Base-by-base conservation (phyloP, 2,113 vertebrate genomes). In the Vidua macroura region DNA sequence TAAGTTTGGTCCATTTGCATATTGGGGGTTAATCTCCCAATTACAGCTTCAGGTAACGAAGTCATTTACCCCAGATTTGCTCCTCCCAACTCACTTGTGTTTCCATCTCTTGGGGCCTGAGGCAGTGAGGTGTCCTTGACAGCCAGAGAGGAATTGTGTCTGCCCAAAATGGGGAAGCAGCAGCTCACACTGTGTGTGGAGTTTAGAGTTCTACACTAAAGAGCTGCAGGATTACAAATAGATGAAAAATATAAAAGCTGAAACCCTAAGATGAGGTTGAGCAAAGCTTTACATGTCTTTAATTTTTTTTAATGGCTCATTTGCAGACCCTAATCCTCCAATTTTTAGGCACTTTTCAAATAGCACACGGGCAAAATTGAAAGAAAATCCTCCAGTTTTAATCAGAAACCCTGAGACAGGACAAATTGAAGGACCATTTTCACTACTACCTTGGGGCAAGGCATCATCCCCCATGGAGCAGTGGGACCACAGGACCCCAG, bases 401-500 rank as follows among this genome's bases (percentile, higher is more conserved):
- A 33, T 55, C 5, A 55, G 53, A 33, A 55, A 33, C 53, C 30
- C 30, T 13, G 30, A 33, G 30, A 21, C 30, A 55, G 53, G 19
- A 55, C 19, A 55, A 55, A 33, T 7, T 33, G 30, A 17, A 55
- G 53, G 53, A 8, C 53, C 30, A 55, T 55, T 55, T 55, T 33
- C 53, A 21, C 30, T 30, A 17, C 20, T 55, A 12, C 20, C 48
- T 24, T 49, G 48, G 22, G 48, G 48, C 48, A 49, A 31, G 27
- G n/a, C 43, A 31, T 22, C 6, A 4, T 39, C 58, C 52, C 46
- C 6, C 2, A 1, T 5, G 44, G 44, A 48, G 30, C 79, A 60
- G 46, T 4, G 8, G 33, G 52, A 48, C 9, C 30, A 0, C 9
- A 0, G n/a, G 23, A 24, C 13, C 60, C 3, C 5, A 41, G 31